Percentiles rank a stretch among this genome's conserved stretches.
Conservation (phyloP, 2,888 invertebrate species). For the Laspeyria flexula region DNA sequence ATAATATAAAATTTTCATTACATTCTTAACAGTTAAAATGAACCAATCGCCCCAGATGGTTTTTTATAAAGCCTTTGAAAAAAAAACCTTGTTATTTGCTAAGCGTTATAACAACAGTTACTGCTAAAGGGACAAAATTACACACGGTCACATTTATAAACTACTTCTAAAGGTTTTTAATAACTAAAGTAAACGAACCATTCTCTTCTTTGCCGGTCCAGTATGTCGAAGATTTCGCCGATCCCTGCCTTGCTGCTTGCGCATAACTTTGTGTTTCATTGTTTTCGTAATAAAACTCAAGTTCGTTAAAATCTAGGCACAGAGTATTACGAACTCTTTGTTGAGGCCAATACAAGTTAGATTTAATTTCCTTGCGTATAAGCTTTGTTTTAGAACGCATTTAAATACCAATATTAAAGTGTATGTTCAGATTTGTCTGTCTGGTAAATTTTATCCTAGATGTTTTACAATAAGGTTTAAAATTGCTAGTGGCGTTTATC, state of each 20-base stretch:
- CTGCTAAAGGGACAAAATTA: conserved; percentile 63
- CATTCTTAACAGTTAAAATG: conserved; percentile 5
- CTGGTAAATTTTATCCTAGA: too few species aligned
- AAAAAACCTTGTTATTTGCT: conserved; percentile 27
- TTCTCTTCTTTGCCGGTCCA: conserved; percentile 84
- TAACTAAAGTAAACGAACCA: conserved; percentile 72
- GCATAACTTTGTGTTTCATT: conserved; percentile 74
- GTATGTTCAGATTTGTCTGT: too few species aligned
- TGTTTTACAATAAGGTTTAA: too few species aligned
- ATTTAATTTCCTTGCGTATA: background rate
- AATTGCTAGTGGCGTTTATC: too few species aligned
- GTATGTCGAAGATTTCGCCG: conserved; percentile 76
- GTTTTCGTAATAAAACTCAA: conserved; percentile 34
- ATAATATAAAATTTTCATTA: background rate
- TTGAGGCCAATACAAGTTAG: background rate
- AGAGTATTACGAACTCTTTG: background rate
- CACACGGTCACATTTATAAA: conserved; percentile 74
- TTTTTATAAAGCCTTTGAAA: conserved; percentile 22
- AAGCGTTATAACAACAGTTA: conserved; percentile 62
- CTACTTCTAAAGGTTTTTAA: conserved; percentile 53
- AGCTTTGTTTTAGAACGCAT: background rate
- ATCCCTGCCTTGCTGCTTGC: conserved; percentile 84
- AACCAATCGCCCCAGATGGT: conserved; percentile 37
- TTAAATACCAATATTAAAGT: too few species aligned
- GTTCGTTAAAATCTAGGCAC: conserved; percentile 14